Evolutionary conservation across 30 jellyfish, hydroid and myxozoan genomes (phyloP).

Genomic region (Chrysaora quinquecirrha): DNA sequence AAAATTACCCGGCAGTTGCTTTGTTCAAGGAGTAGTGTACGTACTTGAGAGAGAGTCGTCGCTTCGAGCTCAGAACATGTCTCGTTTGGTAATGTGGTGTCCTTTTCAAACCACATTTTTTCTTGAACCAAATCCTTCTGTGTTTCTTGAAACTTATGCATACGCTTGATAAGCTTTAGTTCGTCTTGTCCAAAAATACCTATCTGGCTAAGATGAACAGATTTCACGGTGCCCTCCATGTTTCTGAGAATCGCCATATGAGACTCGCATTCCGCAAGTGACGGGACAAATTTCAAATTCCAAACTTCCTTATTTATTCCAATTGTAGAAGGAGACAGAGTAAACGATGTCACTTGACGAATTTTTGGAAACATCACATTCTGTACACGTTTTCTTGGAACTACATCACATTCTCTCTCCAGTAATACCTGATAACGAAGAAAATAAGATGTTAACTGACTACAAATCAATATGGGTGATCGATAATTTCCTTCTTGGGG

Average conservation of each 20-base stretch:
- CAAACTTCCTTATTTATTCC: slow-evolving; percentile 1
- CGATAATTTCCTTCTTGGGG: too few relatives aligned
- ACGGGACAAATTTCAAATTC: not conserved
- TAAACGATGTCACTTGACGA: not conserved
- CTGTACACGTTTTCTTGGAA: not conserved
- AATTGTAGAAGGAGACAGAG: slow-evolving; percentile 9
- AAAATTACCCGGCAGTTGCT: not conserved
- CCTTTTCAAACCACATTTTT: slow-evolving; percentile 10
- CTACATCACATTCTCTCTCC: too few relatives aligned
- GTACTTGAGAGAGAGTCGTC: not conserved
- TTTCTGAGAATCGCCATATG: not conserved
- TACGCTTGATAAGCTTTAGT: not conserved
- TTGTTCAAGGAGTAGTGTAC: not conserved
- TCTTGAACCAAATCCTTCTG: not conserved
- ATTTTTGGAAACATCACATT: slow-evolving; percentile 8
- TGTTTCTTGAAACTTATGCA: slow-evolving; percentile 5
- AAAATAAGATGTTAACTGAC: not conserved
- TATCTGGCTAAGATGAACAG: not conserved
- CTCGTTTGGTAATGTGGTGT: not conserved
- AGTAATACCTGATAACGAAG: not conserved
- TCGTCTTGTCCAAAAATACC: not conserved
- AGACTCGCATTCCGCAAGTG: not conserved
- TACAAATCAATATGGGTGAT: too few relatives aligned
- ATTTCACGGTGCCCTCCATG: not conserved
- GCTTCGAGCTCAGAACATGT: not conserved